A percentile compares a stretch with the other conserved stretches of the same genome.
phyloP scores from a whole-genome alignment of 2,888 invertebrate species.

The Ecliptopera silaceata region DNA sequence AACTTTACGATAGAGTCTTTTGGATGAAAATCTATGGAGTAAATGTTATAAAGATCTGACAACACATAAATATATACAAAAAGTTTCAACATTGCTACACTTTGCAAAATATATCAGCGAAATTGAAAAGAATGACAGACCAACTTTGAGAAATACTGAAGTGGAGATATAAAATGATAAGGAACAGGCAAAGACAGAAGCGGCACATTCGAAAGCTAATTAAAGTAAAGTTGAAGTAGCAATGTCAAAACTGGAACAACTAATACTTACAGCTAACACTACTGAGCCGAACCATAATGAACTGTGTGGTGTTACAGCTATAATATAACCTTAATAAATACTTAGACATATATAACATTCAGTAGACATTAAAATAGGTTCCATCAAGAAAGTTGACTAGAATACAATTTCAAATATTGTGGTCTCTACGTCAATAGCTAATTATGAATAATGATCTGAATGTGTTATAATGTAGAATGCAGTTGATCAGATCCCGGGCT shows the following conservation, averaged over 20 bases:
- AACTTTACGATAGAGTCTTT: neutral
- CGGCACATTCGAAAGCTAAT: conserved; percentile 38
- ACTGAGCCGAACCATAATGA: conserved; percentile 71
- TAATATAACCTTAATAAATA: conserved; percentile 64
- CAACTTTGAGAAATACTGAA: conserved; percentile 75
- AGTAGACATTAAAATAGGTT: conserved; percentile 76
- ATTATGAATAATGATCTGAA: conserved; percentile 23
- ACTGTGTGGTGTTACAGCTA: conserved; percentile 63
- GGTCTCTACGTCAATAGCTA: conserved; percentile 59
- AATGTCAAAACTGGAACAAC: conserved; percentile 75
- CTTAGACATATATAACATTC: conserved; percentile 82
- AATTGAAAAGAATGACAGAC: conserved; percentile 44
- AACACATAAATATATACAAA: conserved; percentile 66
- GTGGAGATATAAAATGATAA: conserved; percentile 40
- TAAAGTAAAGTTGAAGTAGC: conserved; percentile 55
- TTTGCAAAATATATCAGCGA: conserved; percentile 39
- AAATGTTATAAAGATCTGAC: conserved; percentile 50
- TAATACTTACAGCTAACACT: conserved; percentile 61
- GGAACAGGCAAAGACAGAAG: conserved; percentile 48
- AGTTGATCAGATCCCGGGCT: conserved; percentile 38
- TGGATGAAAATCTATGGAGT: conserved; percentile 14
- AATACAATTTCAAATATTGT: conserved; percentile 53
- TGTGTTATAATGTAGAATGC: neutral
- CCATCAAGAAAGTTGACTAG: conserved; percentile 65
- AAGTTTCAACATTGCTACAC: conserved; percentile 80